Evolutionary conservation across 2,888 invertebrate genomes (phyloP).

Genomic region (Keiferia lycopersicella): DNA sequence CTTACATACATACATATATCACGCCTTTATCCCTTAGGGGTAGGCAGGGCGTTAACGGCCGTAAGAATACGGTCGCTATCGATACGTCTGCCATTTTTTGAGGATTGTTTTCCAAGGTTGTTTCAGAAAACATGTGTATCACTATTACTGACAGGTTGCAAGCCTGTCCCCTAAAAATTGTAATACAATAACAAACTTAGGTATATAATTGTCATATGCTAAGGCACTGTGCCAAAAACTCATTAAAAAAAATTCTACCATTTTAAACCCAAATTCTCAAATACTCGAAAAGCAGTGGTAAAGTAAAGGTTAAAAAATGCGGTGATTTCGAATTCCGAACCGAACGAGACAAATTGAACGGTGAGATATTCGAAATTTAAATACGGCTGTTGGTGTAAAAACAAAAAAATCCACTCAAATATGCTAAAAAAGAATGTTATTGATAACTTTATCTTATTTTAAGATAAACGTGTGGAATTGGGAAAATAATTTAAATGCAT

Average conservation of each 20-base stretch:
- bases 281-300: slow-evolving; percentile 28
- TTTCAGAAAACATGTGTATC: no score
- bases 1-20: no score
- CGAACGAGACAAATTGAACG: slow-evolving; percentile 35
- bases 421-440: neutral
- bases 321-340: slow-evolving; percentile 32
- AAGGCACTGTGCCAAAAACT: neutral
- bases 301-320: neutral
- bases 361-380: neutral
- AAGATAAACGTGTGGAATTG: no score
- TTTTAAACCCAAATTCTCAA: slow-evolving; percentile 22
- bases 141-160: no score
- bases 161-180: no score
- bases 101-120: no score
- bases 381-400: neutral
- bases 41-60: no score
- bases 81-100: no score
- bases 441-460: neutral
- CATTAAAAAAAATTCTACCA: neutral
- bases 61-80: no score
- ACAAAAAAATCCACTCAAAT: neutral
- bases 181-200: no score
- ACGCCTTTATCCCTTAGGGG: no score
- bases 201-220: neutral
- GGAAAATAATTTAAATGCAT: no score